Conservation (phyloP, 2,888 invertebrate genomes). For the Oegoconia quadripuncta region DNA sequence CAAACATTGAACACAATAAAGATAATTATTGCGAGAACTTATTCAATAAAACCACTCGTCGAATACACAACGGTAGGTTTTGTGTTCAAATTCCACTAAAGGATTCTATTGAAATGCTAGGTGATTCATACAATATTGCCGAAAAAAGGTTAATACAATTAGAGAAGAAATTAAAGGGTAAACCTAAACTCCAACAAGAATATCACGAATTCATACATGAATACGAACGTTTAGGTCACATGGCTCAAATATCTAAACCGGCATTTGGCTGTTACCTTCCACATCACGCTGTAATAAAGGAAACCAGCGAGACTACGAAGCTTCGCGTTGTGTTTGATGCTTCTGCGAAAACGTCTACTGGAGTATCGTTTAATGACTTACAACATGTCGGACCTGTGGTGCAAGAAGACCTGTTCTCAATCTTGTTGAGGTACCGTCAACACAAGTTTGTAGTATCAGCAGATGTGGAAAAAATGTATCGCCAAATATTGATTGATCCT, state of each 20-base stretch:
- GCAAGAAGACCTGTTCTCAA: conserved; percentile 30
- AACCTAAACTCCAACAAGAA: no score
- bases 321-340: conserved; percentile 1
- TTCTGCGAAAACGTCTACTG: neutral
- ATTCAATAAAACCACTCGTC: neutral
- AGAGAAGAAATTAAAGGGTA: no score
- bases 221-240: no score
- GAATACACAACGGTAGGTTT: neutral
- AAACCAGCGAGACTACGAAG: conserved; percentile 1
- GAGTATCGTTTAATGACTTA: conserved; percentile 1
- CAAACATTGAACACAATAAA: neutral
- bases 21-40: neutral
- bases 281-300: neutral
- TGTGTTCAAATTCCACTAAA: conserved; percentile 3
- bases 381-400: conserved; percentile 8
- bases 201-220: no score
- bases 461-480: conserved; percentile 1
- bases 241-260: neutral
- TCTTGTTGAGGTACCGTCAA: conserved; percentile 32
- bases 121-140: neutral
- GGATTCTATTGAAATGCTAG: neutral
- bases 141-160: no score
- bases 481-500: no score
- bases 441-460: conserved; percentile 32
- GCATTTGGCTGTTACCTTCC: conserved; percentile 1